Evolutionary conservation across 2,113 vertebrate species (phyloP), one percentile per base, ranked within the genome.

Genomic region (Porphyrio hochstetteri): DNA sequence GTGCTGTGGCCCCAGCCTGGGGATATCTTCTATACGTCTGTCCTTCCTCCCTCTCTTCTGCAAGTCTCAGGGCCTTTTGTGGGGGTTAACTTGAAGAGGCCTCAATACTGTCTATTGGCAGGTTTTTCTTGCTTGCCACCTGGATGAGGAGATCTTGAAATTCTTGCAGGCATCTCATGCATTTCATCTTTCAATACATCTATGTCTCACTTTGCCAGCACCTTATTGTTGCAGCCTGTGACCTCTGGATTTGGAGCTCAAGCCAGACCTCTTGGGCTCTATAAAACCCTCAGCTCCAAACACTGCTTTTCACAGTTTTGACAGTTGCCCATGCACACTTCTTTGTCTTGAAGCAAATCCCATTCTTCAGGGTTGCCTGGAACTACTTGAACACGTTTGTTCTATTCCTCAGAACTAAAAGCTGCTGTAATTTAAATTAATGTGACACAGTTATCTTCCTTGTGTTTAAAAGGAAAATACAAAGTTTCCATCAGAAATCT

Each of bases 361-460:
- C 13, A 1, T 69, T 69, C 33, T 64, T 36, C 13, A 29, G 31
- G 16, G 5, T 25, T 64, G 16, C 20, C 0, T 0, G 36, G 36
- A 53, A 21, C 67, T 61, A 36, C 20, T 60, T 40, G 24, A 94
- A 24, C 5, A 10, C 0, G 0, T 50, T 69, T n/a, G 19, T 16
- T 48, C 65, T 40, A 2, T 65, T 84, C 18, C 46, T 87, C 59
- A 19, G 40, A 27, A 63, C 28, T 60, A 21, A 17, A 14, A 56
- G 20, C 50, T 84, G 21, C 23, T 71, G 19, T 40, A 33, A 61
- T 74, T 60, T 40, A 19, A 64, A 64, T 18, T 35, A 46, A 25
- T 9, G 11, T 44, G 29, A 12, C 21, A 40, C 20, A 28, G 23
- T 78, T 65, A 29, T 11, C 50, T 77, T 16, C 40, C 25, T 84